Evolutionary conservation across 2,888 invertebrate species (phyloP), one percentile per base, ranked within the genome.

Genomic region (Agriopis aurantiaria): DNA sequence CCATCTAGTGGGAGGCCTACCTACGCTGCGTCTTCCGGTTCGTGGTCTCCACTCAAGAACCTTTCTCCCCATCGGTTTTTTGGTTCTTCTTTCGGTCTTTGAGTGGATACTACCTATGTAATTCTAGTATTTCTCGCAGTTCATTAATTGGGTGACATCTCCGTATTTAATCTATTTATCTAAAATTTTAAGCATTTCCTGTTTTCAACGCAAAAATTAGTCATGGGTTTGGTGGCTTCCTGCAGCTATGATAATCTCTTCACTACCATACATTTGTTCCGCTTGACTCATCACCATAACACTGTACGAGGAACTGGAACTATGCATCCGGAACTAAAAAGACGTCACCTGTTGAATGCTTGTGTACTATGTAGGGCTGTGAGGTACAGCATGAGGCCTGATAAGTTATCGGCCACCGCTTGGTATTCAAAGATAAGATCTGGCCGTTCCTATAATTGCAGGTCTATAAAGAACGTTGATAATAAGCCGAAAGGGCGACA

Each of bases 261-360:
- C 14, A 52, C 69, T 56, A 43, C 58, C 55, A 68, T 14, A 49
- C 49, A 49, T 69, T 43, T 23, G 52, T 43, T 60, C 65, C 17
- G 55, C 43, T 62, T 76, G 74, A 76, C 68, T 76, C 74, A 76
- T 51, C 48, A 57, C 65, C 65, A 69, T 72, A 69, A 65, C 14
- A 33, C 10, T n/a, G 49, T 41, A 46, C 45, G 53, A 53, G 62
- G 49, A 56, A 56, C 33, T 64, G 40, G 46, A 56, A 17, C 48
- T 59, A 57, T 49, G 58, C 58, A 67, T 45, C 64, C 65, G 70
- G 68, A 69, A 70, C 66, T 66, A 46, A 57, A 58, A 45, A 23
- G 23, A 40, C 61, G n/a, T 53, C 48, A 65, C 65, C 58, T 59
- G 43, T 3, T 40, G 33, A 33, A 14, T 46, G 8, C 41, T 60